phyloP scores from a whole-genome alignment of 2,797 vertebrate genomes.

The Artibeus jamaicensis region DNA sequence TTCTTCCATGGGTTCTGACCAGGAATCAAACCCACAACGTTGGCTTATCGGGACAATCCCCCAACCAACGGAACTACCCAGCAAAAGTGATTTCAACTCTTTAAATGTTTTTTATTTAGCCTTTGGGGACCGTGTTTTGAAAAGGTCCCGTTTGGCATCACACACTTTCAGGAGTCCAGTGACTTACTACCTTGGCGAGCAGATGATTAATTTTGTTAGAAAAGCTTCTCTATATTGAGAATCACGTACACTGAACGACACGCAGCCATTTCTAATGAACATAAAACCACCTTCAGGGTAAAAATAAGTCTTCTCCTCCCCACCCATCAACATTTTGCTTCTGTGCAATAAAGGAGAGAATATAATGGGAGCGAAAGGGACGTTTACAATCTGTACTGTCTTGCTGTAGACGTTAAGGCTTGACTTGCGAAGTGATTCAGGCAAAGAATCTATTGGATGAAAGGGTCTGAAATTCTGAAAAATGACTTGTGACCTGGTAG shows the following conservation, averaged over 20 bases:
- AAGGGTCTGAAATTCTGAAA: conserved; percentile 57
- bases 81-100: not conserved
- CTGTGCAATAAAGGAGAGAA: not conserved
- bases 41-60: not conserved
- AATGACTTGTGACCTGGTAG: conserved; percentile 58
- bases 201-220: conserved; percentile 55
- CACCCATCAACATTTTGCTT: not conserved
- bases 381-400: not conserved
- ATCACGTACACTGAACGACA: conserved; percentile 30
- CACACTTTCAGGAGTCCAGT: conserved; percentile 8
- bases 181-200: conserved; percentile 20
- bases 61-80: not conserved
- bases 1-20: not conserved
- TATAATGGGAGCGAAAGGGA: not conserved
- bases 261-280: not conserved
- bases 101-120: not conserved
- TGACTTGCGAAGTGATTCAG: not conserved
- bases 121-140: not conserved
- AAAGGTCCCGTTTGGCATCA: not conserved
- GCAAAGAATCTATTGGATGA: not conserved
- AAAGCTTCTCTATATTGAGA: conserved; percentile 37
- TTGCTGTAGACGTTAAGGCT: not conserved
- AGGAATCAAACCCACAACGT: not conserved
- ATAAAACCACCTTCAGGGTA: not conserved
- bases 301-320: not conserved